Evolutionary conservation across 2,888 invertebrate species (phyloP).

Genomic region (Strigamia crassipes): DNA sequence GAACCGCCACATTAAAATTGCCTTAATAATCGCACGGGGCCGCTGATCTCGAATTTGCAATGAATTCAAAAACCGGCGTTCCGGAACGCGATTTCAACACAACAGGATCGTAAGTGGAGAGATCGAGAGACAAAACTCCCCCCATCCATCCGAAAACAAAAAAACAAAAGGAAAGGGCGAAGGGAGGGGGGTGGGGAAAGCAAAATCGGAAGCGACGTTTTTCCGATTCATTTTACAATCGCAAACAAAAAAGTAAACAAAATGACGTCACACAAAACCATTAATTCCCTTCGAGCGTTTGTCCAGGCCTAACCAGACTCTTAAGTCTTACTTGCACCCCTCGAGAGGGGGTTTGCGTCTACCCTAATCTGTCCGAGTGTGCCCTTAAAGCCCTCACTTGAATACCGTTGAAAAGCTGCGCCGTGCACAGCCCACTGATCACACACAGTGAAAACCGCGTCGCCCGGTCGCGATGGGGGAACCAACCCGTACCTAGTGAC

Average conservation of each 20-base stretch:
- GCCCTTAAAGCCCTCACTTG: constrained; percentile 28
- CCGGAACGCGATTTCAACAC: constrained; percentile 16
- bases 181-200: background rate
- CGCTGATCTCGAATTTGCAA: constrained; percentile 12
- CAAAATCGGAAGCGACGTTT: background rate
- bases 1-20: constrained; percentile 19
- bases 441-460: constrained; percentile 11
- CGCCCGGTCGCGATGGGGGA: constrained; percentile 12
- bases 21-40: constrained; percentile 6
- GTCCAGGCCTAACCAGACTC: background rate
- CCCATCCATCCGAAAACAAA: background rate
- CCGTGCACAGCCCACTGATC: constrained; percentile 33
- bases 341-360: background rate
- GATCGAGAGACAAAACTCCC: background rate
- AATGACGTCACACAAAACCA: background rate
- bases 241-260: background rate
- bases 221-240: background rate
- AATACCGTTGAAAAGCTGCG: constrained; percentile 29
- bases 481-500: constrained; percentile 5
- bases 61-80: constrained; percentile 25
- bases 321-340: background rate
- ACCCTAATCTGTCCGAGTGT: constrained; percentile 25
- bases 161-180: background rate
- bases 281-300: background rate
- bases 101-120: background rate